Conservation (phyloP, 2,113 vertebrate genomes). For the Myanophis thanlyinensis region DNA sequence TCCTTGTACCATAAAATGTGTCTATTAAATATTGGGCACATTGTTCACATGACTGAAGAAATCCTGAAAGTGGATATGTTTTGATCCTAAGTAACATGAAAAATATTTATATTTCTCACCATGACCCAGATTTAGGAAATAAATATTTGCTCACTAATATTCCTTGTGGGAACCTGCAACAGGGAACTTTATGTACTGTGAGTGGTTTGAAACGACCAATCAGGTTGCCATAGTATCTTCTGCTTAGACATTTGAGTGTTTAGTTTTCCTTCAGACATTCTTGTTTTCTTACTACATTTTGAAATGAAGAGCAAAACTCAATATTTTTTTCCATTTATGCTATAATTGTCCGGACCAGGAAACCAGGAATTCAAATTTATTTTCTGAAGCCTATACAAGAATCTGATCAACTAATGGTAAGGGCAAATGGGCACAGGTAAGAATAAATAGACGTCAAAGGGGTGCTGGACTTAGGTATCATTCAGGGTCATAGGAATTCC, state of each 20-base stretch:
- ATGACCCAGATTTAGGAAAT: slow-evolving; percentile 56
- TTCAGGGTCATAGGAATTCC: background rate
- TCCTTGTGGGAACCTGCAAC: slow-evolving; percentile 47
- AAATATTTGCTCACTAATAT: slow-evolving; percentile 58
- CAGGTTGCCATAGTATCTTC: slow-evolving; percentile 7
- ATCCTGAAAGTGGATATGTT: slow-evolving; percentile 37
- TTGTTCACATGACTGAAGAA: slow-evolving; percentile 23
- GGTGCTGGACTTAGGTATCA: background rate
- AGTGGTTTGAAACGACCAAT: slow-evolving; percentile 15
- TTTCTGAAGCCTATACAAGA: background rate
- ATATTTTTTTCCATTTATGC: background rate
- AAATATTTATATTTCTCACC: slow-evolving; percentile 54
- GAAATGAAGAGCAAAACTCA: background rate
- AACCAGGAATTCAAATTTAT: background rate
- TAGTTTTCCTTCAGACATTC: background rate
- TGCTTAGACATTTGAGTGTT: slow-evolving; percentile 2
- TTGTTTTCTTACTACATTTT: slow-evolving; percentile 16
- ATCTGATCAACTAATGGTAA: background rate
- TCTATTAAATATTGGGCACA: slow-evolving; percentile 1
- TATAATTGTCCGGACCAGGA: background rate
- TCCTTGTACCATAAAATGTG: background rate
- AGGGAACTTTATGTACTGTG: slow-evolving; percentile 57
- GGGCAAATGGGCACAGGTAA: background rate
- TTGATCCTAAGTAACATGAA: slow-evolving; percentile 35
- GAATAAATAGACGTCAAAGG: background rate